Conservation (phyloP, 2,113 vertebrate genomes). For the Mesoclemmys tuberculata region DNA sequence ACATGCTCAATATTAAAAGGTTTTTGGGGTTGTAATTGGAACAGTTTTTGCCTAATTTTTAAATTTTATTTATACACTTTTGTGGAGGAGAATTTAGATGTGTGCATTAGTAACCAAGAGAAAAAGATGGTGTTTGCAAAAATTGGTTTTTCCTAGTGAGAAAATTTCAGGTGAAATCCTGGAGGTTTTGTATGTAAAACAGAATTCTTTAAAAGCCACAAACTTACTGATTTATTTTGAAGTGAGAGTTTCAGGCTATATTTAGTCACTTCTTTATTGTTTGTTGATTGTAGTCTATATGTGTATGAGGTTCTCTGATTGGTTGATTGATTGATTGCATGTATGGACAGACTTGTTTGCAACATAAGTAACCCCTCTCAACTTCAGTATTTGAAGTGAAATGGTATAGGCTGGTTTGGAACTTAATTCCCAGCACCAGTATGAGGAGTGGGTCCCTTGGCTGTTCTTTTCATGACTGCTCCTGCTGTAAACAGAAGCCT, state of each 20-base stretch:
- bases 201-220: not conserved
- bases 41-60: not conserved
- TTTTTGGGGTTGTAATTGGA: not conserved
- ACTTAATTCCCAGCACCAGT: fast-evolving
- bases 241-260: not conserved
- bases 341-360: not conserved
- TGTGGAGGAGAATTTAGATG: not conserved
- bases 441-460: not conserved
- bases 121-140: not conserved
- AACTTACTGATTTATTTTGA: not conserved
- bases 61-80: not conserved
- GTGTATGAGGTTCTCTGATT: not conserved
- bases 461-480: not conserved
- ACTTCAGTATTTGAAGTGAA: not conserved
- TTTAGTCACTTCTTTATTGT: not conserved
- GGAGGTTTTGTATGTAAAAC: not conserved
- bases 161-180: not conserved
- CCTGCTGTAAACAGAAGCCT: not conserved
- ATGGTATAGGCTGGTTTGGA: not conserved
- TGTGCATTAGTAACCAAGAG: not conserved
- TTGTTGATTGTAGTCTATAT: not conserved
- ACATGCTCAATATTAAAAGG: not conserved
- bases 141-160: not conserved
- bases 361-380: not conserved
- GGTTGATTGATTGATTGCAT: not conserved